Conservation (phyloP, 2,888 invertebrate genomes). For the Parelbella ahira region DNA sequence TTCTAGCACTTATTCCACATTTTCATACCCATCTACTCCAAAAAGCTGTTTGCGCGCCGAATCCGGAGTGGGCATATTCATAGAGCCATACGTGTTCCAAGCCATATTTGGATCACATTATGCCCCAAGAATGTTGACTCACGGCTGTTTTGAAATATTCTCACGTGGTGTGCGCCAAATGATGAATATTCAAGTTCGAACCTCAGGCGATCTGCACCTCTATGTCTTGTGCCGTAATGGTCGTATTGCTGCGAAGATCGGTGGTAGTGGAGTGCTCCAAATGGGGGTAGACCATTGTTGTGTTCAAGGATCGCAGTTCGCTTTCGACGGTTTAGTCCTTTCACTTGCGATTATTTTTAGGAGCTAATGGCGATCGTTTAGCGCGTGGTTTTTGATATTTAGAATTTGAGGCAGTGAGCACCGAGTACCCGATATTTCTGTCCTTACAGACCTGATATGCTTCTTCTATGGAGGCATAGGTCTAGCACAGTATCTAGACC, state of each 20-base stretch:
- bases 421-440: too few relatives aligned
- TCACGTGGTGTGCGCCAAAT: conserved; percentile 31
- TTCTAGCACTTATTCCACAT: too few relatives aligned
- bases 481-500: too few relatives aligned
- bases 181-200: conserved; percentile 21
- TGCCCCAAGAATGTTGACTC: conserved; percentile 34
- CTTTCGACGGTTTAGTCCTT: conserved; percentile 21
- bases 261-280: conserved; percentile 11
- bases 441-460: too few relatives aligned
- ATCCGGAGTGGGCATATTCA: conserved; percentile 6
- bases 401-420: too few relatives aligned
- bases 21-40: conserved; percentile 2
- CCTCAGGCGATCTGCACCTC: neutral
- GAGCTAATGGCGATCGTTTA: conserved; percentile 8
- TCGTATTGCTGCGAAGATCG: neutral
- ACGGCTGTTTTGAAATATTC: conserved; percentile 38
- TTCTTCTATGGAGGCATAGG: too few relatives aligned
- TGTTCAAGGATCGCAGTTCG: conserved; percentile 23
- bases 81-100: conserved; percentile 7
- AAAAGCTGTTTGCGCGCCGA: conserved; percentile 16
- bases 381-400: too few relatives aligned
- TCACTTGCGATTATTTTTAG: conserved; percentile 24
- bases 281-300: conserved; percentile 23
- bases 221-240: neutral
- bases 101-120: conserved; percentile 29